These are phyloP conservation scores for Acanthiza pusilla DNA, from an alignment of 2,797 vertebrate genomes.

Conservation along the genomic window DNA sequence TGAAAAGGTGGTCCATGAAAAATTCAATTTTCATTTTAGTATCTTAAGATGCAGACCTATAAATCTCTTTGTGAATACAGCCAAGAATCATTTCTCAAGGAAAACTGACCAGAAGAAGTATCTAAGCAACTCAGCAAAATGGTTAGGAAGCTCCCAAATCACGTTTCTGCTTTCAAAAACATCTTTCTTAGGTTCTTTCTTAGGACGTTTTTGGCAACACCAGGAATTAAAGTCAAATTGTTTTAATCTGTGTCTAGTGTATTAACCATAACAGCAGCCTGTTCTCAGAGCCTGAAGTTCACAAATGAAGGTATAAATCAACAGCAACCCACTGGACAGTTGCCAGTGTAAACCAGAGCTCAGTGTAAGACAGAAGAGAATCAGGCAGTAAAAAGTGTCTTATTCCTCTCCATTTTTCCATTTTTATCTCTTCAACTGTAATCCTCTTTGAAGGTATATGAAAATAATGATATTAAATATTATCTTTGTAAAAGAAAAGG, in stretches of 20 bases:
- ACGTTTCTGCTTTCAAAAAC: not conserved
- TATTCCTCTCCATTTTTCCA: not conserved
- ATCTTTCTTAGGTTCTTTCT: not conserved
- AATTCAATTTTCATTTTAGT: not conserved
- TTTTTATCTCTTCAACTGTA: not conserved
- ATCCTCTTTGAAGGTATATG: not conserved
- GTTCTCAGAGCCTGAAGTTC: not conserved
- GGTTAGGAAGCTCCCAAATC: not conserved
- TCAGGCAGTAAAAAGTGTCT: not conserved
- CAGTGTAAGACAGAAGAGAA: not conserved
- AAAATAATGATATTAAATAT: not conserved
- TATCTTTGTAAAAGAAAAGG: not conserved
- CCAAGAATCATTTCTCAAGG: not conserved
- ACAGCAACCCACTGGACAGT: not conserved
- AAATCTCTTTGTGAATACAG: not conserved
- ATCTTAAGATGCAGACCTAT: not conserved
- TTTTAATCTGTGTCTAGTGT: not conserved
- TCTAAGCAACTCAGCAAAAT: not conserved
- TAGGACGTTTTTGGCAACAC: not conserved
- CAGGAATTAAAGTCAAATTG: not conserved
- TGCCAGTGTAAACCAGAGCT: constrained; percentile 9
- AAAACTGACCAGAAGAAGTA: not conserved
- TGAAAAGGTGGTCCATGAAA: not conserved
- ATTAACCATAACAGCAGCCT: not conserved
- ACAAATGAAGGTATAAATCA: constrained; percentile 40